Base-by-base conservation (phyloP, 2,888 invertebrate genomes). In the Phragmatobia fuliginosa region DNA sequence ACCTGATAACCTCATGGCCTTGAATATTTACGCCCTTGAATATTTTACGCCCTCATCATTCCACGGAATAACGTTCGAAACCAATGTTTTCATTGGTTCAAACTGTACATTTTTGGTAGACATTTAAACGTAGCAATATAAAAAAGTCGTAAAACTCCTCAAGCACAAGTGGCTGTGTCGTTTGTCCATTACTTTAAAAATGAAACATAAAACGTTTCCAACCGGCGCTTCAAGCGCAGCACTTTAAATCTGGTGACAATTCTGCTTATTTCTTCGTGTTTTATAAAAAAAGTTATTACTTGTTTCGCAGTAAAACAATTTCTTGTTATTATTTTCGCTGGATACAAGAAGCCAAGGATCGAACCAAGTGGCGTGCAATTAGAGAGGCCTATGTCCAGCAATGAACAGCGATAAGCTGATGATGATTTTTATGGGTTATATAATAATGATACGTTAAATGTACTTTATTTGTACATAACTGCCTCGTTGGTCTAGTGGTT, bases 1-100 rank as follows among this genome's bases (percentile, higher is more conserved):
- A 38, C 28, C 56, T 52, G n/a, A 45, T 21, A 67, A 66, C 64
- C 73, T 28, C 60, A 7, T 21, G 38, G 62, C 68, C 66, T 62
- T 74, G 66, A 70, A 68, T 72, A 72, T 74, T 71, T 74, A 7
- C 25, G 38, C 63, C 68, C 66, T 62, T 74, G 66, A 70, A 68
- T 72, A 72, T 74, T 71, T 74, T 61, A 70, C 70, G 41, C 18
- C 62, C 61, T 71, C 67, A 75, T 74, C 68, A 64, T 71, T 72
- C 56, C 60, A 49, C 60, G 56, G 61, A 78, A 78, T 68, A 77
- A 64, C 38, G 38, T 28, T 61, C 31, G 72, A 64, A 75, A 77
- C 68, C 77, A 79, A 77, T 79, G 71, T 73, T 56, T 68, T 69
- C 62, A 71, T 63, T 41, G 49, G 70, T 76, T 74, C 21, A 69